These are phyloP conservation scores for Cyclophora punctaria DNA, from an alignment of 2,888 invertebrate species.

Conservation along the genomic window DNA sequence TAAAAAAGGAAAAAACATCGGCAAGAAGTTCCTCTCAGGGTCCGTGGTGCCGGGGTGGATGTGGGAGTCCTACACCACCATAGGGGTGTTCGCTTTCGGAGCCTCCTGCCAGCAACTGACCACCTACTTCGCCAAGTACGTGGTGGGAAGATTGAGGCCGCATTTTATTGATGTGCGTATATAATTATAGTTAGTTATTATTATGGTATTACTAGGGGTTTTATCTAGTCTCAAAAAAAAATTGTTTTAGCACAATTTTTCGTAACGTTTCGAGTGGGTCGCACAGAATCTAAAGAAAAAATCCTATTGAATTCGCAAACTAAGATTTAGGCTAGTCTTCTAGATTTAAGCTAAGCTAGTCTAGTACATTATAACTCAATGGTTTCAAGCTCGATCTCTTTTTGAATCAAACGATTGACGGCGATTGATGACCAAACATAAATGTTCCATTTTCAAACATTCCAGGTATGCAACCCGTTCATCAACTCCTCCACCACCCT, in stretches of 20 bases:
- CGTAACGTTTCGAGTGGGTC: too few species aligned
- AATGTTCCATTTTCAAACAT: slow-evolving; percentile 3
- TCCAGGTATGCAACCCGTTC: slow-evolving; percentile 78
- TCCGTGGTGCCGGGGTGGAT: slow-evolving; percentile 76
- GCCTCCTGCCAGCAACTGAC: slow-evolving; percentile 25
- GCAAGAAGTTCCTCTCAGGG: slow-evolving; percentile 55
- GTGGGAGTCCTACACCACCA: slow-evolving; percentile 76
- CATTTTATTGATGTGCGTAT: slow-evolving; percentile 5
- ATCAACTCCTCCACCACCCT: slow-evolving; percentile 52
- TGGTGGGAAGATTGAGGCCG: slow-evolving; percentile 4
- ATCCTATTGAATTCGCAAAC: too few species aligned
- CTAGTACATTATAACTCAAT: too few species aligned
- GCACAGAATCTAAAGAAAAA: too few species aligned
- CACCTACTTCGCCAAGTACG: slow-evolving; percentile 1
- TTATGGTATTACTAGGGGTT: too few species aligned
- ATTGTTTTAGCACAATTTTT: too few species aligned
- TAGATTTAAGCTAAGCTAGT: too few species aligned
- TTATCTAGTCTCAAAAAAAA: too few species aligned
- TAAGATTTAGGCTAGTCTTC: too few species aligned
- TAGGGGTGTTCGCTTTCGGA: slow-evolving; percentile 85
- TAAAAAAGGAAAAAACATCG: slow-evolving; percentile 44
- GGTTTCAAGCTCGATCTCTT: too few species aligned
- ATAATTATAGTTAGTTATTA: too few species aligned
- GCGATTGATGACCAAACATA: background rate
- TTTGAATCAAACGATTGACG: too few species aligned